Percentiles rank a stretch among this genome's conserved stretches.
phyloP scores from a whole-genome alignment of 1,140 invertebrate species.

The Drosophila ambigua region DNA sequence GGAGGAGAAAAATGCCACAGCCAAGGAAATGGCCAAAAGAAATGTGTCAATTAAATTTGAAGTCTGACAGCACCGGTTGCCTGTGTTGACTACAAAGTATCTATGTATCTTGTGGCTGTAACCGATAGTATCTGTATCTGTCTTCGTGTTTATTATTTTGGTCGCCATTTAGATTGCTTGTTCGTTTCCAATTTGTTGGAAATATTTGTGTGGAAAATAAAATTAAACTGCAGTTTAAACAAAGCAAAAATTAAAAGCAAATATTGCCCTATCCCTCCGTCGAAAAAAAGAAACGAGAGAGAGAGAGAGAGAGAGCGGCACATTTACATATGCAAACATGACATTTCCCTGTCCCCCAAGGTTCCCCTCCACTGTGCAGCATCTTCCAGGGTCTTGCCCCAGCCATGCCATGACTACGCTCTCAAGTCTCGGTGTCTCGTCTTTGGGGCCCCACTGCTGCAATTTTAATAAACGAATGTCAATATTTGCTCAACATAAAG shows the following conservation, averaged over 20 bases:
- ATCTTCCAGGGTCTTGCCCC: constrained; percentile 32
- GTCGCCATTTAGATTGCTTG: constrained; percentile 63
- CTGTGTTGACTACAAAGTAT: constrained; percentile 49
- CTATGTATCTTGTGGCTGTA: constrained; percentile 3
- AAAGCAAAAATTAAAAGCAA: constrained; percentile 82
- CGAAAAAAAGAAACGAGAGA: constrained; percentile 33
- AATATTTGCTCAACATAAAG: constrained; percentile 82
- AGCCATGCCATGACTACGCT: constrained; percentile 21
- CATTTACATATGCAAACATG: constrained; percentile 83
- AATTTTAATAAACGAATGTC: constrained; percentile 83
- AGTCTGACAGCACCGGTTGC: constrained; percentile 66
- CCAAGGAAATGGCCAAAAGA: constrained; percentile 44
- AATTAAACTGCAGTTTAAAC: constrained; percentile 83
- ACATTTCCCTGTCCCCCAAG: constrained; percentile 37
- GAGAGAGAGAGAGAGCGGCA: constrained; percentile 24
- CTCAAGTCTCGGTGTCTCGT: constrained; percentile 38
- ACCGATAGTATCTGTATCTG: constrained; percentile 17
- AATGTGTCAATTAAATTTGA: constrained; percentile 82
- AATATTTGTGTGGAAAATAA: constrained; percentile 81
- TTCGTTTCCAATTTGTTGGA: constrained; percentile 71
- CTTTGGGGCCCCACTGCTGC: constrained; percentile 60
- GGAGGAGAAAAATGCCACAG: constrained; percentile 8
- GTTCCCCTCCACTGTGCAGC: constrained; percentile 32
- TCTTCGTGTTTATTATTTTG: constrained; percentile 14
- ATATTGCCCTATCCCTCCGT: constrained; percentile 60